A percentile compares a stretch with the other conserved stretches of the same genome.
phyloP scores from a whole-genome alignment of 1,140 invertebrate species.

The Chionoecetes opilio region DNA sequence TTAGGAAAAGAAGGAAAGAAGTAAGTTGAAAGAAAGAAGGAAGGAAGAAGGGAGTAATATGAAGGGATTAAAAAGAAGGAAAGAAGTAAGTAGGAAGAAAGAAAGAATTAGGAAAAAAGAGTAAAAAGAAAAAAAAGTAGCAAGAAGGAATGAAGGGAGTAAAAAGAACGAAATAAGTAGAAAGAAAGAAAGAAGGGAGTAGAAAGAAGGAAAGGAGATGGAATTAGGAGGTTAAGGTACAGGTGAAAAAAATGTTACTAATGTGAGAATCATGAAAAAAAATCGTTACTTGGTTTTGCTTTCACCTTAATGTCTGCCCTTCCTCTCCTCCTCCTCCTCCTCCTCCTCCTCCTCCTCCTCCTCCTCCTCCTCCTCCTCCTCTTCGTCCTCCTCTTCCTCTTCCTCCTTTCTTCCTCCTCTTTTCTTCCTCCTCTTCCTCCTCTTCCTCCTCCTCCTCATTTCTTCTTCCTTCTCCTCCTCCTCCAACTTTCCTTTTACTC shows the following conservation, averaged over 20 bases:
- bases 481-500: neutral
- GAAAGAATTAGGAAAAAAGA: neutral
- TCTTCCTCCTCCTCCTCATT: neutral
- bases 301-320: neutral
- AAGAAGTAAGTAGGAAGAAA: neutral
- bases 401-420: neutral
- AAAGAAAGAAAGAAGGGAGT: neutral
- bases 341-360: neutral
- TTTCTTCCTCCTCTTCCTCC: neutral
- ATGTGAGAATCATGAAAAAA: neutral
- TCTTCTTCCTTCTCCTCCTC: neutral
- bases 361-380: neutral
- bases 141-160: too few relatives aligned
- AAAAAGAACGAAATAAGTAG: too few relatives aligned
- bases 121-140: too few relatives aligned
- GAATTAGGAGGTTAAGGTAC: neutral
- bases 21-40: too few relatives aligned
- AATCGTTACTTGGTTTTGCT: constrained; percentile 7
- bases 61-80: neutral
- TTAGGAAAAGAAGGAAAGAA: neutral
- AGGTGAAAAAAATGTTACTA: neutral
- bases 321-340: neutral
- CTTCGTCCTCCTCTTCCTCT: neutral
- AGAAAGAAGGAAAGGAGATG: neutral
- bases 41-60: neutral